A percentile compares a stretch with the other conserved stretches of the same genome.
Evolutionary conservation across 2,113 vertebrate genomes (phyloP).

Genomic region (Misgurnus mizolepis): DNA sequence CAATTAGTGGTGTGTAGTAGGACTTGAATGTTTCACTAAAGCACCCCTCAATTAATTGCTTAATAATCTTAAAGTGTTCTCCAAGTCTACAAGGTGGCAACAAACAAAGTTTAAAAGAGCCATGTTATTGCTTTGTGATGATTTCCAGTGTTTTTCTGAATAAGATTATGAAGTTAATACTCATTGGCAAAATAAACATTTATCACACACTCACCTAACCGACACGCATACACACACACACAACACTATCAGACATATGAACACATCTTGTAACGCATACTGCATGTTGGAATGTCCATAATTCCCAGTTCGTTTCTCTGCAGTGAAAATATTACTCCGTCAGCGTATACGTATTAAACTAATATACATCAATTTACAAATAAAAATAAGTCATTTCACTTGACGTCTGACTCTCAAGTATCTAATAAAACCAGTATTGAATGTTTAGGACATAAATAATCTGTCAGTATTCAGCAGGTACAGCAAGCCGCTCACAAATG

Average conservation of each 20-base stretch:
- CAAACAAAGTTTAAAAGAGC: not conserved
- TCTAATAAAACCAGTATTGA: not conserved
- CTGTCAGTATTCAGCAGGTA: not conserved
- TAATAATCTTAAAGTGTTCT: not conserved
- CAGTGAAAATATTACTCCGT: too few species aligned
- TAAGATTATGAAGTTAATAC: constrained; percentile 44
- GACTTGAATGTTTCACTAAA: constrained; percentile 2
- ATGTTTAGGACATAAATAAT: not conserved
- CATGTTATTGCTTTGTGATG: constrained; percentile 43
- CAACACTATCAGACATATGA: constrained; percentile 21
- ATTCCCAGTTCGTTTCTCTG: not conserved
- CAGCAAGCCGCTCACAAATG: not conserved
- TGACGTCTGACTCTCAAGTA: not conserved
- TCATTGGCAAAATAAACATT: constrained; percentile 42
- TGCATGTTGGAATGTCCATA: constrained; percentile 45
- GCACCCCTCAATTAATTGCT: not conserved
- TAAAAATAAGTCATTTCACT: not conserved
- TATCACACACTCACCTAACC: not conserved
- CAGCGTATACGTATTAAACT: not conserved
- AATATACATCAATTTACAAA: not conserved
- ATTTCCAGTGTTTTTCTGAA: constrained; percentile 47
- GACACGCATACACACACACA: constrained; percentile 20
- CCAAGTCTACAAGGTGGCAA: not conserved
- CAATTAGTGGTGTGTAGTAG: constrained; percentile 10
- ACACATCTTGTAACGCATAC: constrained; percentile 20